Evolutionary conservation across 2,797 vertebrate genomes (phyloP), one percentile per base, ranked within the genome.

Genomic region (Sphenopsis melanotis): DNA sequence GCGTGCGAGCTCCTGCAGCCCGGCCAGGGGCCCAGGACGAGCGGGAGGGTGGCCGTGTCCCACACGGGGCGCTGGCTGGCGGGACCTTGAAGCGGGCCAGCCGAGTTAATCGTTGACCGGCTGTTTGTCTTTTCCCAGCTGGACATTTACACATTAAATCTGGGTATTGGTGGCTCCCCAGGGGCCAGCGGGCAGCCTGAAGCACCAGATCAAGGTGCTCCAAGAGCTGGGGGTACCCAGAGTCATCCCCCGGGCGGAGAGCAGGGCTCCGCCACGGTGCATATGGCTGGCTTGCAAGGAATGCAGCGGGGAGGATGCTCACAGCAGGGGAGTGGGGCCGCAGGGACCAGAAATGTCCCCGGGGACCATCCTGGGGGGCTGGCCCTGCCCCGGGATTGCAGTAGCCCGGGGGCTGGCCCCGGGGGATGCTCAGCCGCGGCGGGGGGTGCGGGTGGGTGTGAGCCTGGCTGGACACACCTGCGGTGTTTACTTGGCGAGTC

Each of bases 41-140:
- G 5, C 53, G 19, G 17, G 57, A 29, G 61, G 53, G 69, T 74
- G 10, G 5, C 32, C 60, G 2, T 1, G 79, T 61, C 56, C 75
- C 24, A 2, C 4, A 3, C 19, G 7, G 59, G 15, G 32, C 18
- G n/a, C 87, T n/a, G 65, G 36, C n/a, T 11, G 0, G 32, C 12
- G 3, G 71, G 91, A 94, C 95, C 93, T 96, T 96, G 94, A 63
- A 80, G 76, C 14, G n/a, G 39, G 50, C 63, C n/a, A 26, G 42
- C 37, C 3, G 41, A 18, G 87, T 95, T 95, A 96, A 96, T 95
- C 5, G 88, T 95, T 95, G 69, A 95, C 90, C 36, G 12, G 15
- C 34, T 96, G 90, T 94, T 96, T 96, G 92, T 9, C 29, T 87
- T 83, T 24, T 22, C 20, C 22, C 1, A 3, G 29, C 72, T 30